Base-by-base conservation (phyloP, 2,113 vertebrate species). In the Ammodytes marinus region DNA sequence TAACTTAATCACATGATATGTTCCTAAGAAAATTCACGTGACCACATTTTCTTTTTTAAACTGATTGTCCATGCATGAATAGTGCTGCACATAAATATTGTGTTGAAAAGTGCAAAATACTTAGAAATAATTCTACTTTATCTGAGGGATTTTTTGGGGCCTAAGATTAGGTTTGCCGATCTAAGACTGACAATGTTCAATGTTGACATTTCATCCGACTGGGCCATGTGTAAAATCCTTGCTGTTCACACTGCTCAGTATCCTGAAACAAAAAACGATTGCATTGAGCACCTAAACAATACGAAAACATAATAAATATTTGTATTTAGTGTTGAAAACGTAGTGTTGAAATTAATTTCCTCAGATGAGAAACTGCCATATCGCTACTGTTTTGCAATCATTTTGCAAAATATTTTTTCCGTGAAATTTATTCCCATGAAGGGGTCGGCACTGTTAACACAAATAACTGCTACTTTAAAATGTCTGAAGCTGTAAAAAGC, bases 61-160 rank as follows among this genome's bases (percentile, higher is more conserved):
- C 40, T 0, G 27, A 85, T 71, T 74, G 64, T 74, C 69, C 3
- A 46, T 4, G 8, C 80, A 59, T 78, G 55, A 40, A 39, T 39
- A 69, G n/a, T 45, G 19, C 9, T 52, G 14, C 53, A 71, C 40
- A 68, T 67, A 19, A 52, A 47, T 5, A 64, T 17, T 50, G 19
- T 19, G 19, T 49, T 63, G 8, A 67, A 69, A 40, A 40, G 4
- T 47, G 42, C 19, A 17, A 2, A 50, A 67, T 40, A 66, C 66
- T 45, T 52, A 27, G 5, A 7, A 54, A 15, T 60, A 39, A 53
- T 68, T 17, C 14, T 7, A 6, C 17, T 55, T 46, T 43, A 42
- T 37, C 27, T 69, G 43, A 40, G 17, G 7, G 4, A 73, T 27
- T 14, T 35, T 66, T 49, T 39, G 37, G 11, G 3, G 2, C 27